Evolutionary conservation across 2,113 vertebrate species (phyloP), one percentile per base, ranked within the genome.

Genomic region (Tamias sibiricus): DNA sequence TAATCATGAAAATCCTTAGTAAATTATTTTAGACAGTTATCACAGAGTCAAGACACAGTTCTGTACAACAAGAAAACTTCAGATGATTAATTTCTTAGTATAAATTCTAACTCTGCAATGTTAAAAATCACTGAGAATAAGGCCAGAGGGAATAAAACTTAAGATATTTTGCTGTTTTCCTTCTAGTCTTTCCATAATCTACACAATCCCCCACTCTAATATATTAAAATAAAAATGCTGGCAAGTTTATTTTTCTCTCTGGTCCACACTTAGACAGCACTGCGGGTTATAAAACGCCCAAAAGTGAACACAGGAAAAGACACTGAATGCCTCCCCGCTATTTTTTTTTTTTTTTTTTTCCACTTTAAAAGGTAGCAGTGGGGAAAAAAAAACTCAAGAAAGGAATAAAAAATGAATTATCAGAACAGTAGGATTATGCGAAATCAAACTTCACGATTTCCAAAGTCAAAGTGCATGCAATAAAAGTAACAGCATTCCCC

Each of bases 161-260:
- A 86, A 47, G 10, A 8, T 81, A 92, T 87, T 68, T 91, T 89
- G 40, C 22, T 80, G 26, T 54, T 87, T 82, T 84, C 47, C 35
- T 90, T 95, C 42, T 74, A 68, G 52, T 62, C 5, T 28, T 80
- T 62, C 68, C 32, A 87, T 71, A 68, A 89, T 66, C 26, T 11
- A 80, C 6, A 75, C 4, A 52, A n/a, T 80, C 6, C 2, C 19
- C 9, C 82, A n/a, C 2, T 72, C 47, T 77, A 94, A 80, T 37
- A 52, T 35, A 62, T 49, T 87, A 95, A 95, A 83, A 85, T 76
- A 2, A 92, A 95, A 96, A 87, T 30, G 37, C 35, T 89, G 52
- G 19, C 44, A 77, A 44, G 20, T 75, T 94, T 90, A 62, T 90
- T 40, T 44, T 89, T 85, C 6, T 83, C 54, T 90, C 42, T 87